Percentiles rank a stretch among this genome's conserved stretches.
Conservation (phyloP, 2,888 invertebrate genomes). For the Agelastica alni region DNA sequence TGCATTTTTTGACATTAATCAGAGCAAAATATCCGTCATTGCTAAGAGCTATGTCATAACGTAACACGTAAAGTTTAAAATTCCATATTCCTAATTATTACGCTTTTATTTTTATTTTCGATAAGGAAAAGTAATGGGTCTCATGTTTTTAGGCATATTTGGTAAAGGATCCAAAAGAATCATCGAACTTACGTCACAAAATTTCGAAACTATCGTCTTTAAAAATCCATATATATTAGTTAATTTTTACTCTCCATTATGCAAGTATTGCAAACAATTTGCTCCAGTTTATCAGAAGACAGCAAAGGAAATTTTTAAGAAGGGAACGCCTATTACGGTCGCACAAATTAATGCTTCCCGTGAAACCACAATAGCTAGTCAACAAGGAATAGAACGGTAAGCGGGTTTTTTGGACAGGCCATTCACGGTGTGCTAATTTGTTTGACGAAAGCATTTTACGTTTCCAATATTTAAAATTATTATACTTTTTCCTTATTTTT, state of each 20-base stretch:
- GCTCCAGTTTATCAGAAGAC: constrained; percentile 14
- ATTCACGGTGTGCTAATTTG: too few relatives aligned
- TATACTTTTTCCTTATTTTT: too few relatives aligned
- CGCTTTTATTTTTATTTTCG: too few relatives aligned
- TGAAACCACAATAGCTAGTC: constrained; percentile 7
- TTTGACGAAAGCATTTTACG: too few relatives aligned
- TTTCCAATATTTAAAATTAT: too few relatives aligned
- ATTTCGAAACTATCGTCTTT: constrained; percentile 24
- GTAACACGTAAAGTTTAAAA: too few relatives aligned
- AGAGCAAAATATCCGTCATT: too few relatives aligned
- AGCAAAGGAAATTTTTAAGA: not conserved
- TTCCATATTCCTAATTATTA: too few relatives aligned
- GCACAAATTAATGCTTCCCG: not conserved
- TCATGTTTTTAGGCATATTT: not conserved
- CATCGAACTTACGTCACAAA: constrained; percentile 23
- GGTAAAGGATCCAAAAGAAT: constrained; percentile 17
- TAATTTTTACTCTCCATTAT: constrained; percentile 21
- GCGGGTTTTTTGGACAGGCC: too few relatives aligned
- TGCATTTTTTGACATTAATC: too few relatives aligned
- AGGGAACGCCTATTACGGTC: not conserved
- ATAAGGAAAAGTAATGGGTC: constrained; percentile 3
- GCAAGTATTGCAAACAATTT: constrained; percentile 13
- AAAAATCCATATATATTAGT: constrained; percentile 22
- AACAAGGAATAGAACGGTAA: constrained; percentile 17
- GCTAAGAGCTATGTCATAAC: too few relatives aligned